Evolutionary conservation across 2,797 vertebrate genomes (phyloP).

Genomic region (Morelia viridis): DNA sequence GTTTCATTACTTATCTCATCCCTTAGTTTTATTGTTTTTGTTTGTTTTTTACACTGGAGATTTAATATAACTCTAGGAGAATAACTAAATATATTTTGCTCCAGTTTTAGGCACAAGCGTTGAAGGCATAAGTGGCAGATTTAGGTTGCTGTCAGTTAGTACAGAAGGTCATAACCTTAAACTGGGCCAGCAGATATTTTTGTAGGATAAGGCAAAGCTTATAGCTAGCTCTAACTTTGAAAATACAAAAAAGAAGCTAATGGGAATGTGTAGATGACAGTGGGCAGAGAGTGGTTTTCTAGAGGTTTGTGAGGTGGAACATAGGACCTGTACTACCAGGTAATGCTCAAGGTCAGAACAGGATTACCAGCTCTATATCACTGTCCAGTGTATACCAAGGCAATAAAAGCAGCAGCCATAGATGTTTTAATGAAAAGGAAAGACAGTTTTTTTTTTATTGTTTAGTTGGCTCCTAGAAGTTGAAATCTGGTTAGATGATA

Average conservation of each 20-base stretch:
- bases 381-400: not conserved
- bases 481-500: not conserved
- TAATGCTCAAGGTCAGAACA: not conserved
- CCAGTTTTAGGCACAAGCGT: not conserved
- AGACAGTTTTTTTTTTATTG: not conserved
- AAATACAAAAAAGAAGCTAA: not conserved
- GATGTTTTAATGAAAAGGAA: not conserved
- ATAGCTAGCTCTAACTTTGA: not conserved
- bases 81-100: not conserved
- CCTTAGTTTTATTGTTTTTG: constrained; percentile 14
- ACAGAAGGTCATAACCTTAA: not conserved
- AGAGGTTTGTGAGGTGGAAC: not conserved
- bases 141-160: not conserved
- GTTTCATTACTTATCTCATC: not conserved
- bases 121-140: not conserved
- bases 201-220: not conserved
- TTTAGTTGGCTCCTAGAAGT: not conserved
- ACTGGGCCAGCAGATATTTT: not conserved
- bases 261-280: not conserved
- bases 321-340: not conserved
- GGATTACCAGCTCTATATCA: not conserved
- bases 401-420: not conserved
- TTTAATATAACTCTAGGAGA: not conserved
- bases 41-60: not conserved
- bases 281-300: not conserved